Percentiles rank a stretch among this genome's conserved stretches.
Conservation (phyloP, 2,113 vertebrate species). For the Tamias sibiricus region DNA sequence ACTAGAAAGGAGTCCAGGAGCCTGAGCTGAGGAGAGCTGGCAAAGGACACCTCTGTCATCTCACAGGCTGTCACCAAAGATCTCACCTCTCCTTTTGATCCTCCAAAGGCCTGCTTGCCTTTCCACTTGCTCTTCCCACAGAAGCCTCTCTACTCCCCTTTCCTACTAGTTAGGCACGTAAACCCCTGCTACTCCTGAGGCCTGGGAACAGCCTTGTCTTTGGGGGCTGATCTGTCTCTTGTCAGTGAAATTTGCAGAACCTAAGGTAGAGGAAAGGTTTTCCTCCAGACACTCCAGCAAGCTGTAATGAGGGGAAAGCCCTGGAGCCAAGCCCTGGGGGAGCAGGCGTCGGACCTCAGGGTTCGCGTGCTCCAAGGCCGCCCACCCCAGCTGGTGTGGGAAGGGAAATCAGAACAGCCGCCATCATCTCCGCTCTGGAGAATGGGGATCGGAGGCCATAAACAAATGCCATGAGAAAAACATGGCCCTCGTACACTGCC, state of each 20-base stretch:
- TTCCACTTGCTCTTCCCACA: too few relatives aligned
- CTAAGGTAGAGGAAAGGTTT: background rate
- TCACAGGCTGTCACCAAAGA: accelerated
- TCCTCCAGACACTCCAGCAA: background rate
- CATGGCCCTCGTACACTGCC: accelerated
- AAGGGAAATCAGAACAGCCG: background rate
- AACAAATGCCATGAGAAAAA: background rate
- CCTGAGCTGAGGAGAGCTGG: accelerated
- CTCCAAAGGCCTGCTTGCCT: too few relatives aligned
- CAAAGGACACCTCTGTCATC: too few relatives aligned
- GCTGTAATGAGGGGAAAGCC: background rate
- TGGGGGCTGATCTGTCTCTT: background rate
- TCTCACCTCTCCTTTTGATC: background rate
- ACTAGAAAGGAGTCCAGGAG: background rate
- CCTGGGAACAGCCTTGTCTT: background rate
- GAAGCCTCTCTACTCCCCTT: background rate
- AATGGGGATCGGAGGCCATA: background rate
- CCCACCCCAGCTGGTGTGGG: background rate
- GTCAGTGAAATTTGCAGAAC: background rate
- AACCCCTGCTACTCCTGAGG: background rate
- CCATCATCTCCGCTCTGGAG: background rate
- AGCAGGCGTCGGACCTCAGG: background rate
- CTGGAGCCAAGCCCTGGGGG: background rate
- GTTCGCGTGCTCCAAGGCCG: background rate
- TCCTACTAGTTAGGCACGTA: background rate